Conservation (phyloP, 2,797 vertebrate species). For the Botia almorhae region DNA sequence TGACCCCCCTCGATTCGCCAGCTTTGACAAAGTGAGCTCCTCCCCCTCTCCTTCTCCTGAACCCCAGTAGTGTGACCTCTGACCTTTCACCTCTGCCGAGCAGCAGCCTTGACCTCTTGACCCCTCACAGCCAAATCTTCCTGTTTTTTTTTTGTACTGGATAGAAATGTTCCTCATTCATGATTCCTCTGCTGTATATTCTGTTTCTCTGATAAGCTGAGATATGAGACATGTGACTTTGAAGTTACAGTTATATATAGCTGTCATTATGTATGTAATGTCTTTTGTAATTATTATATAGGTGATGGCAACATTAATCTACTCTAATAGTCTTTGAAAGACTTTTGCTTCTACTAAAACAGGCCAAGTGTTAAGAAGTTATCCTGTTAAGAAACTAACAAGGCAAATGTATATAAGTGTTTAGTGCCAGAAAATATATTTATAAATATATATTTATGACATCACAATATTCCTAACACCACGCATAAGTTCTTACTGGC, state of each 20-base stretch:
- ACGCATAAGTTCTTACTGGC: constrained; percentile 44
- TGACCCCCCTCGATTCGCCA: constrained; percentile 91
- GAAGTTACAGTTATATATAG: not conserved
- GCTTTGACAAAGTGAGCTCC: constrained; percentile 99
- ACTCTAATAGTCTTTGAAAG: not conserved
- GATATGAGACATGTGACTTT: not conserved
- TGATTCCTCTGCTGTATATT: not conserved
- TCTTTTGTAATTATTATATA: constrained; percentile 19
- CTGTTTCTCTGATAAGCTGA: constrained; percentile 23
- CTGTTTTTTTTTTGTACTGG: not conserved
- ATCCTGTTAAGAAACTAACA: constrained; percentile 1
- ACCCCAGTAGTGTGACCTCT: constrained; percentile 67
- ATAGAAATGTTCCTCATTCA: not conserved
- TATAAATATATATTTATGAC: constrained; percentile 11
- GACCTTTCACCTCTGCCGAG: constrained; percentile 55
- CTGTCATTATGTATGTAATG: constrained; percentile 3
- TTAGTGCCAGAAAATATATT: not conserved
- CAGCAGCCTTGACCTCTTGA: constrained; percentile 66
- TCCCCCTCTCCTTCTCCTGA: constrained; percentile 73
- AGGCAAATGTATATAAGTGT: not conserved
- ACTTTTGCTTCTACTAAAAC: constrained; percentile 27
- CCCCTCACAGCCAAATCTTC: constrained; percentile 71
- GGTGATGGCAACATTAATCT: constrained; percentile 3
- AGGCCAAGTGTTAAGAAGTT: not conserved
- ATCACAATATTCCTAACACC: constrained; percentile 28